These are phyloP conservation scores for Pedetes capensis DNA, from an alignment of 2,113 vertebrate genomes.

Conservation along the genomic window DNA sequence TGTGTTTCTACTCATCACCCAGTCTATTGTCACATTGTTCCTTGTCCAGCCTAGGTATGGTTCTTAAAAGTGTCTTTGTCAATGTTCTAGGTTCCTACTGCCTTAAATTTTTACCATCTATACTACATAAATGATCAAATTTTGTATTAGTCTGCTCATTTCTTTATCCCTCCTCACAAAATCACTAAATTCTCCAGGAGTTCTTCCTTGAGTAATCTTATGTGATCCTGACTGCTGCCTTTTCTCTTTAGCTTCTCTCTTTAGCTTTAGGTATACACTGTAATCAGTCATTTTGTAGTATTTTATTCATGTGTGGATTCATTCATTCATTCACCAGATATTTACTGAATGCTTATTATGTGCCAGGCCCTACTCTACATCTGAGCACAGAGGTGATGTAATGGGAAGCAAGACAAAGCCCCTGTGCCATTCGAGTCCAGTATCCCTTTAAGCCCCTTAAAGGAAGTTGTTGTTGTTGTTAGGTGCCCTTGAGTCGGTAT, in stretches of 20 bases:
- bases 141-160: neutral
- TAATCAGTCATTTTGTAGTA: neutral
- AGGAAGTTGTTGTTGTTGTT: too few relatives aligned
- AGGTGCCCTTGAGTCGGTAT: too few relatives aligned
- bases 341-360: neutral
- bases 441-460: neutral
- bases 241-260: neutral
- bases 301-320: neutral
- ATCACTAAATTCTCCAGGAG: neutral
- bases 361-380: neutral
- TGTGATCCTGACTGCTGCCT: neutral
- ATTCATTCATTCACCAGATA: slow-evolving; percentile 9
- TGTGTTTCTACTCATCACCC: neutral
- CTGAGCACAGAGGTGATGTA: neutral
- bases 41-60: neutral
- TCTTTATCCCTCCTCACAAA: neutral
- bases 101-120: neutral
- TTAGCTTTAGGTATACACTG: neutral
- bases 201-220: slow-evolving; percentile 28
- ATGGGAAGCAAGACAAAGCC: neutral
- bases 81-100: neutral
- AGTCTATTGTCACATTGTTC: neutral
- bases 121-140: neutral
- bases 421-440: neutral
- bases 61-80: slow-evolving; percentile 12